Evolutionary conservation across 2,888 invertebrate species (phyloP), one percentile per base, ranked within the genome.

Genomic region (Eilema sororculum): DNA sequence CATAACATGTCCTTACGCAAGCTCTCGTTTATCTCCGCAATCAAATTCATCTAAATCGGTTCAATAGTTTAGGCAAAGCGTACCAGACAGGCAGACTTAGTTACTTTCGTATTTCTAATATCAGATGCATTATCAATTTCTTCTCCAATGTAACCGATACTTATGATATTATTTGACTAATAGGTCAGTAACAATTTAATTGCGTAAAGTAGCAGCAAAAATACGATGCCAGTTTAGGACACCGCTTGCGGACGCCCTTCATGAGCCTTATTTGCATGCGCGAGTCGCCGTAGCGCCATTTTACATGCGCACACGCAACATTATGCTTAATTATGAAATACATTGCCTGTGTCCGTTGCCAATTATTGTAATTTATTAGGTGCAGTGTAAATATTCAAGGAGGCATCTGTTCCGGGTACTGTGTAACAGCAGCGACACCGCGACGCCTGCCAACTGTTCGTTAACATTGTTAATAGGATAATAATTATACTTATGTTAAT

Each of bases 361-460:
- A 71, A 82, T 72, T 82, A 80, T 78, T 72, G 66, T 74, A 78
- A 78, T 77, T 64, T 65, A 77, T 74, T 52, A 25, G 24, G 10
- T 33, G 5, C 37, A 10, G 30, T 22, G 46, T 71, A 59, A 58
- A 71, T 67, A 71, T 71, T 67, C 63, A 71, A 33, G 41, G 41
- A 24, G 46, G 33, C 24, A 22, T 60, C 63, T 67, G 52, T 67
- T 63, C 67, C 71, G 63, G 24, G 63, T 63, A 52, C 33, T 37
- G 33, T 59, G 58, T 67, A 59, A 33, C 30, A 69, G 63, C 30
- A 28, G 16, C 63, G 63, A 63, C 64, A 24, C 33, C 60, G 52
- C 63, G 63, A 33, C 58, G 63, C 68, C 63, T 37, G 68, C 63
- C 58, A 37, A 9, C 62, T 63, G 41, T 57, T 56, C 33, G 37